Base-by-base conservation (phyloP, 2,113 vertebrate species). In the Pogona vitticeps region DNA sequence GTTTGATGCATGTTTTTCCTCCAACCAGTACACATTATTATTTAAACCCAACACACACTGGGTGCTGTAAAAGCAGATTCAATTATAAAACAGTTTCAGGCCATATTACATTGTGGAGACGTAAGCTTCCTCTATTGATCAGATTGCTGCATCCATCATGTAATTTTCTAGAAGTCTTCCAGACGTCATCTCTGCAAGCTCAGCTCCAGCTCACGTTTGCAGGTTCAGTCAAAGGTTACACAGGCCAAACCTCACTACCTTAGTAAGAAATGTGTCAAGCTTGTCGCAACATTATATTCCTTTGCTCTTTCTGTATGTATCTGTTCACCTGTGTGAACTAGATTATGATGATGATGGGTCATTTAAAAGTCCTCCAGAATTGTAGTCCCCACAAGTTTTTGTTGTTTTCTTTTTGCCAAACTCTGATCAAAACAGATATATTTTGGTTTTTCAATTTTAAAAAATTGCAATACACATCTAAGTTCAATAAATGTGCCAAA, bases 11-110 rank as follows among this genome's bases (percentile, higher is more conserved):
- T 42, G 14, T 17, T 61, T 86, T 63, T 80, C 61, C 28, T 15
- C n/a, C n/a, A 28, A 63, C 72, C 28, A 72, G 26, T 1, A 61
- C 36, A 56, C 23, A 3, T 70, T 67, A 68, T 52, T 86, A 42
- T 72, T 80, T 80, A 72, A 59, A 80, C 79, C 0, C n/a, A n/a
- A 59, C 21, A 67, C 1, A 17, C 28, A 33, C 10, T 17, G 38
- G 42, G 77, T 46, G 52, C 67, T 72, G 67, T 52, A 42, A 80
- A 86, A 71, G 52, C 52, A 86, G 67, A 86, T 72, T 80, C 33
- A 46, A 72, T 84, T 80, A 80, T 85, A 80, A 70, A 61, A 28
- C 76, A 10, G 38, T 42, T 86, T 80, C 23, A 72, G 63, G 68
- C 33, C 20, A 61, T 36, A 40, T 78, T 6, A 21, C 3, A 40